A percentile compares a stretch with the other conserved stretches of the same genome.
Evolutionary conservation across 2,888 invertebrate genomes (phyloP).

Genomic region (Netelia virgata): DNA sequence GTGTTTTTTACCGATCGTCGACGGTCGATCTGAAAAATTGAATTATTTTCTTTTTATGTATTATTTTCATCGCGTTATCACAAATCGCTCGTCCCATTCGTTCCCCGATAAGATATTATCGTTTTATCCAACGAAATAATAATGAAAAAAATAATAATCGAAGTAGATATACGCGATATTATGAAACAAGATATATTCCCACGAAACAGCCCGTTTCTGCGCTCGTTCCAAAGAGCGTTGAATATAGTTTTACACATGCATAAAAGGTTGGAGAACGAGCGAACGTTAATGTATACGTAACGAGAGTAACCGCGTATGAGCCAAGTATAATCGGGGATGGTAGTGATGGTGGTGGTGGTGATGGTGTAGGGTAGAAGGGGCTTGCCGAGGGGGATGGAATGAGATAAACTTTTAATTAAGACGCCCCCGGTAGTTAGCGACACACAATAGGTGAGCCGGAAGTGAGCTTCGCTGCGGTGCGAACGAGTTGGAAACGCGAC

Average conservation of each 20-base stretch:
- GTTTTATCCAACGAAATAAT: background rate
- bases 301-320: slow-evolving; percentile 18
- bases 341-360: background rate
- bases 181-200: background rate
- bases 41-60: no score
- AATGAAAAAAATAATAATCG: background rate
- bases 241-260: background rate
- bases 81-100: background rate
- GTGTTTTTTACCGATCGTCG: no score
- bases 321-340: background rate
- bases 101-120: background rate
- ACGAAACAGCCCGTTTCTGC: background rate
- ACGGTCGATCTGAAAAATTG: no score
- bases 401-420: slow-evolving; percentile 66
- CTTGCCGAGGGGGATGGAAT: slow-evolving; percentile 14
- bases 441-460: slow-evolving; percentile 56
- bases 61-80: no score
- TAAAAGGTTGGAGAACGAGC: background rate
- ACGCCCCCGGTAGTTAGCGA: slow-evolving; percentile 63
- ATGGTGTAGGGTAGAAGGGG: background rate
- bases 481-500: slow-evolving; percentile 60
- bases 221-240: background rate
- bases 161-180: background rate
- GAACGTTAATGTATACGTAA: slow-evolving; percentile 26
- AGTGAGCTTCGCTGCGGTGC: slow-evolving; percentile 30